Conservation (phyloP, 2,113 vertebrate species). For the Oryzias curvinotus region DNA sequence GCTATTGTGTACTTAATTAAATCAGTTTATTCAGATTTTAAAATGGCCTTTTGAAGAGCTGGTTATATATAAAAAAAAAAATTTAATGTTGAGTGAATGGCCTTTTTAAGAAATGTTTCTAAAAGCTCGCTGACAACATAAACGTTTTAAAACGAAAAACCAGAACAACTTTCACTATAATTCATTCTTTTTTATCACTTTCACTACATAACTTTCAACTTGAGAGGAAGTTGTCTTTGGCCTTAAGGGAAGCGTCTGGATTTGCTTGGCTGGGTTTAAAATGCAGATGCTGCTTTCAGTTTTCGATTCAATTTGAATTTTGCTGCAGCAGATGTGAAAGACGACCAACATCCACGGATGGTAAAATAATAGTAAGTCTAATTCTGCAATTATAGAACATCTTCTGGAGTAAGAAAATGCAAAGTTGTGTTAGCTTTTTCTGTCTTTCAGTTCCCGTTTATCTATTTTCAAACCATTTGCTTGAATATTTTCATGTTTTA, state of each 20-base stretch:
- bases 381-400: background rate
- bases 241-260: background rate
- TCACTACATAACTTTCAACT: background rate
- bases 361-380: slow-evolving; percentile 13
- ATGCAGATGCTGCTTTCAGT: slow-evolving; percentile 3
- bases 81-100: no score
- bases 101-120: no score
- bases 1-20: no score
- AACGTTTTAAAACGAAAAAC: no score
- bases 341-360: background rate
- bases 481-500: slow-evolving; percentile 6
- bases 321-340: background rate
- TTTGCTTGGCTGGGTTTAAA: background rate
- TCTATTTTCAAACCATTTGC: slow-evolving; percentile 15
- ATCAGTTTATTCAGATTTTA: no score
- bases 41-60: no score
- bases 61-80: no score
- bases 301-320: slow-evolving; percentile 10
- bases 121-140: no score
- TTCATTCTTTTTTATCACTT: background rate
- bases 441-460: slow-evolving; percentile 28
- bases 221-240: background rate
- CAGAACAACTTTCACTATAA: no score
- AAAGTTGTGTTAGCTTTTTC: background rate
- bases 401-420: background rate